Evolutionary conservation across 2,888 invertebrate genomes (phyloP).

Genomic region (Orchesellides sinensis): DNA sequence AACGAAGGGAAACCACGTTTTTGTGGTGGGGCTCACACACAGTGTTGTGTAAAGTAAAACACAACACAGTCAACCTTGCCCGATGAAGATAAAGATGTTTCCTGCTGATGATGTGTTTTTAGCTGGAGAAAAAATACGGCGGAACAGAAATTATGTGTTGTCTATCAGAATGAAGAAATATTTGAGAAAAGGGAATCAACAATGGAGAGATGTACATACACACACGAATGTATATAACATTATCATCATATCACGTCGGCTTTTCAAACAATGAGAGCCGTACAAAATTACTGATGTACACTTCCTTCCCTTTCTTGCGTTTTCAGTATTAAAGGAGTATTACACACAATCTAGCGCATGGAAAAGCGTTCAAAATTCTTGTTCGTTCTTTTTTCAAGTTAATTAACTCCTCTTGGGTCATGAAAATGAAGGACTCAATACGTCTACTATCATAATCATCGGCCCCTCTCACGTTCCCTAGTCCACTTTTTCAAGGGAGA

Average conservation of each 20-base stretch:
- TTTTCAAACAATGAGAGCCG: conserved; percentile 66
- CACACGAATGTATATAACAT: neutral
- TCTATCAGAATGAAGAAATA: conserved; percentile 42
- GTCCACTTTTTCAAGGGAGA: neutral
- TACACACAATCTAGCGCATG: neutral
- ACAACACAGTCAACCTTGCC: conserved; percentile 22
- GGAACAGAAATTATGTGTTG: neutral
- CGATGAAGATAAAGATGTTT: conserved; percentile 62
- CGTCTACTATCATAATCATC: conserved; percentile 35
- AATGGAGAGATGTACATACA: neutral
- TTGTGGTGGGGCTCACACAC: conserved; percentile 24
- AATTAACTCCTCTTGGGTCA: conserved; percentile 68
- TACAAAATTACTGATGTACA: conserved; percentile 72
- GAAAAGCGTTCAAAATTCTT: conserved; percentile 14
- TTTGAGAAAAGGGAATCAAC: conserved; percentile 38
- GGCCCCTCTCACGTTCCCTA: neutral
- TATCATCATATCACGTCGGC: conserved; percentile 55
- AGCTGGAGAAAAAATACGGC: conserved; percentile 37
- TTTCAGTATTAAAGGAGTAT: neutral
- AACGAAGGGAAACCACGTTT: conserved; percentile 44
- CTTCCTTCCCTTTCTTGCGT: conserved; percentile 61
- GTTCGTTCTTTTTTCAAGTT: conserved; percentile 49
- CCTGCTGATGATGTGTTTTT: conserved; percentile 22
- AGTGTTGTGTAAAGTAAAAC: conserved; percentile 34
- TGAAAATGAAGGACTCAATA: conserved; percentile 55